A percentile compares a stretch with the other conserved stretches of the same genome.
Evolutionary conservation across 2,797 vertebrate species (phyloP).

Genomic region (Cryptoprocta ferox): DNA sequence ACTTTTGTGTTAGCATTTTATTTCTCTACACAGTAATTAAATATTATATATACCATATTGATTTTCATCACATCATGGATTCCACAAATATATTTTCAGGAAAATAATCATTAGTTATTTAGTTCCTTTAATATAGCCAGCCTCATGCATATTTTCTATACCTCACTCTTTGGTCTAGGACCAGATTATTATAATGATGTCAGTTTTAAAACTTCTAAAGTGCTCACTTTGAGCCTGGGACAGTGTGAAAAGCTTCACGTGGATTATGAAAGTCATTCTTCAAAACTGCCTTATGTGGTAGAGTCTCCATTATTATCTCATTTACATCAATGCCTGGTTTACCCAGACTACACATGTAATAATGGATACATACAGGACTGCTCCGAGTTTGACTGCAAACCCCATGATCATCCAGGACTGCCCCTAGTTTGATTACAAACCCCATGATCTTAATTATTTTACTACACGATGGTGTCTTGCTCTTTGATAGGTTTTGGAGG

Average conservation of each 20-base stretch:
- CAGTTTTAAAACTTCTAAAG: background rate
- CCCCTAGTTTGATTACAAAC: background rate
- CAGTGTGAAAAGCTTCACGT: background rate
- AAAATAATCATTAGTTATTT: background rate
- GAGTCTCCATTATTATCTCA: background rate
- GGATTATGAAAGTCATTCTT: background rate
- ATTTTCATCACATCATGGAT: background rate
- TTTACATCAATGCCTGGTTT: background rate
- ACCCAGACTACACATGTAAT: background rate
- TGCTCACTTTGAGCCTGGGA: background rate
- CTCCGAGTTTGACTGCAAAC: background rate
- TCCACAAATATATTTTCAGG: background rate
- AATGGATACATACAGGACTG: background rate
- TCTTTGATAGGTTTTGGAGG: background rate
- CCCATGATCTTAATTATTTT: background rate
- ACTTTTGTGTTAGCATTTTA: background rate
- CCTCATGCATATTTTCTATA: background rate
- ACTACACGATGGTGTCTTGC: background rate
- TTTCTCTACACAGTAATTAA: background rate
- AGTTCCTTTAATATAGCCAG: background rate
- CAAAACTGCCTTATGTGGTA: background rate
- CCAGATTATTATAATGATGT: background rate
- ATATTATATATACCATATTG: background rate
- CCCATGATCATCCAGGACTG: background rate
- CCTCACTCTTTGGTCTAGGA: background rate